Conservation (phyloP, 92 coral and sea anemone species). For the Palythoa caribaeorum region DNA sequence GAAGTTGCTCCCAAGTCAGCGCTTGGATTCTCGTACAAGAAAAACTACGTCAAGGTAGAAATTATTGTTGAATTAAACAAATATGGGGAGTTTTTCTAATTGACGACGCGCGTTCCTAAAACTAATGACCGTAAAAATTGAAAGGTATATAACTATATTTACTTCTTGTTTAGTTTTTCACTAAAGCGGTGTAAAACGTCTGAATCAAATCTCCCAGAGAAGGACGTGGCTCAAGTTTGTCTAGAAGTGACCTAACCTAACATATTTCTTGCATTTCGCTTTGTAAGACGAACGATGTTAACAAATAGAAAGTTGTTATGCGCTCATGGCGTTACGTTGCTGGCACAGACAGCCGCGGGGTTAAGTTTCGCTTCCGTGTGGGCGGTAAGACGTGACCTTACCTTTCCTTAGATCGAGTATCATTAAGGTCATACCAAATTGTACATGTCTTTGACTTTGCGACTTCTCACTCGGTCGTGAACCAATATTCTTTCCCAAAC, state of each 20-base stretch:
- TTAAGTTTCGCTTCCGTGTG: not conserved
- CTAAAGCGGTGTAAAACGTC: not conserved
- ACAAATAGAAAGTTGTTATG: not conserved
- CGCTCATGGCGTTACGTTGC: not conserved
- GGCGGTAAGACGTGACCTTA: too few relatives aligned
- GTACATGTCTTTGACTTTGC: too few relatives aligned
- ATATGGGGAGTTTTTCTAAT: not conserved
- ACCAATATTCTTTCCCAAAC: too few relatives aligned
- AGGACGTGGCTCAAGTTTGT: not conserved
- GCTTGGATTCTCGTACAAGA: conserved; percentile 56
- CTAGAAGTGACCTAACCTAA: not conserved
- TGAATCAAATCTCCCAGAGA: not conserved
- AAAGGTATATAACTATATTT: not conserved
- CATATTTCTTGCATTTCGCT: not conserved
- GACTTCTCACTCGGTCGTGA: too few relatives aligned
- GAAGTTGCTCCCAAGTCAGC: conserved; percentile 61
- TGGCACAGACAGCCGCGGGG: not conserved
- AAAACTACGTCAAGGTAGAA: conserved; percentile 56
- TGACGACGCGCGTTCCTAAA: not conserved
- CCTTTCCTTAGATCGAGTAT: too few relatives aligned
- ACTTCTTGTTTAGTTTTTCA: not conserved
- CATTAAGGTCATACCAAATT: too few relatives aligned
- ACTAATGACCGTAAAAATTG: not conserved
- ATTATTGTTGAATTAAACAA: not conserved
- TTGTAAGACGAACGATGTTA: not conserved